These are phyloP conservation scores for Ispidina lecontei DNA, from an alignment of 2,797 vertebrate species.

Conservation along the genomic window DNA sequence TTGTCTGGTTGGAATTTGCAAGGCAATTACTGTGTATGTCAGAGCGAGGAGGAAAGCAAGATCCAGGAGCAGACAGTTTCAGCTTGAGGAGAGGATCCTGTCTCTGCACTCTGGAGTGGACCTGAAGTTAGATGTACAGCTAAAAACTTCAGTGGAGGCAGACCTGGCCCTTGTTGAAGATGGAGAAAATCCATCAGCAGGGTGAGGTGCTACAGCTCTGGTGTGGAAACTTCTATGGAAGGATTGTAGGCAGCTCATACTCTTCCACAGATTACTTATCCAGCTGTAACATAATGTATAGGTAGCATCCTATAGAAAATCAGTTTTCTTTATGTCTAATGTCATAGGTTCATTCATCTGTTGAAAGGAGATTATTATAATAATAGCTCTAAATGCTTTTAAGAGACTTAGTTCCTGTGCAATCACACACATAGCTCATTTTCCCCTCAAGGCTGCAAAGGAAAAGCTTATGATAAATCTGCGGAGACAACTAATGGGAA, in stretches of 20 bases:
- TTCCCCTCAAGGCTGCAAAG: background rate
- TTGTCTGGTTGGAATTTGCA: background rate
- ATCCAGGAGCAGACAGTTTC: background rate
- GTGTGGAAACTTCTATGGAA: background rate
- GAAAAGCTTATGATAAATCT: slow-evolving; percentile 11
- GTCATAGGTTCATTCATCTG: background rate
- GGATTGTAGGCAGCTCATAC: background rate
- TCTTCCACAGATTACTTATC: background rate
- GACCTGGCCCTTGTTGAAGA: background rate
- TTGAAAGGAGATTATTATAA: slow-evolving; percentile 1
- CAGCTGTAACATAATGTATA: background rate
- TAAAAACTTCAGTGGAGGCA: background rate
- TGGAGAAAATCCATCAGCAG: background rate
- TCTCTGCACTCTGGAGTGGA: background rate
- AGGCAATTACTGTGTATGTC: too few relatives aligned
- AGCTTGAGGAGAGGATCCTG: background rate
- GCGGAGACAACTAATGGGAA: slow-evolving; percentile 16
- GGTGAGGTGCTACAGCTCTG: background rate
- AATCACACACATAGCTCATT: background rate
- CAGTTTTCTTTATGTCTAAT: background rate
- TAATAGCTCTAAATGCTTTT: background rate
- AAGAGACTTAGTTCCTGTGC: background rate
- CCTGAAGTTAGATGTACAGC: background rate
- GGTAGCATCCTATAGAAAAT: background rate
- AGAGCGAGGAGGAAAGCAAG: background rate